Evolutionary conservation across 2,888 invertebrate genomes (phyloP), one percentile per base, ranked within the genome.

Genomic region (Lithosia quadra): DNA sequence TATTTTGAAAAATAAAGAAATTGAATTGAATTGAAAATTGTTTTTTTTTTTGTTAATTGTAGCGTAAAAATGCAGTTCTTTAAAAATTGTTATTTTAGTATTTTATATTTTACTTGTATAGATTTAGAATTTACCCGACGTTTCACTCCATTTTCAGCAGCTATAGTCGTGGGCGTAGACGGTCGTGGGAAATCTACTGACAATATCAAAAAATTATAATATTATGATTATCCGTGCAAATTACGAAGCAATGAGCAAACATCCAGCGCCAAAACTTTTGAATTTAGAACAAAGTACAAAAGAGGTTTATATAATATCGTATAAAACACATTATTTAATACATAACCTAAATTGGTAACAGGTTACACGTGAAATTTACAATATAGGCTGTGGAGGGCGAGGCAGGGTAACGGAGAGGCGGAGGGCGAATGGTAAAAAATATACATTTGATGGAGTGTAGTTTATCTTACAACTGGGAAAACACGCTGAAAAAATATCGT

Each of bases 401-500:
- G 69, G 67, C 81, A 81, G 71, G 63, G 60, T 63, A 68, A 67
- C 63, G 72, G 72, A 70, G 69, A 68, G 82, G 79, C 76, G 78
- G 73, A 72, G 77, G 76, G 73, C 66, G 78, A 82, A 85, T 85
- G 86, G 86, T 88, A 91, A 92, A 93, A 92, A 91, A 91, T 89
- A 90, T 89, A 91, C 91, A 88, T 94, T 92, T 93, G 93, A 93
- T 93, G 92, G 92, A 92, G 91, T 90, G 90, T 93, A 94, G 94
- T 94, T 94, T 95, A 94, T 94, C 92, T 94, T 94, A 92, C 95
- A 91, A 90, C 92, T 93, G 94, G 91, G 91, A 92, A 94, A 95
- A 94, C 92, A 93, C 86, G 78, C 89, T 91, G 92, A 91, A 93
- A 95, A 95, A 94, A 95, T 94, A 95, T 92, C 92, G 92, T 84